A percentile compares a stretch with the other conserved stretches of the same genome.
These are phyloP conservation scores for Zoanthus solanderi DNA, from an alignment of 92 coral and sea anemone genomes.

Conservation along the genomic window DNA sequence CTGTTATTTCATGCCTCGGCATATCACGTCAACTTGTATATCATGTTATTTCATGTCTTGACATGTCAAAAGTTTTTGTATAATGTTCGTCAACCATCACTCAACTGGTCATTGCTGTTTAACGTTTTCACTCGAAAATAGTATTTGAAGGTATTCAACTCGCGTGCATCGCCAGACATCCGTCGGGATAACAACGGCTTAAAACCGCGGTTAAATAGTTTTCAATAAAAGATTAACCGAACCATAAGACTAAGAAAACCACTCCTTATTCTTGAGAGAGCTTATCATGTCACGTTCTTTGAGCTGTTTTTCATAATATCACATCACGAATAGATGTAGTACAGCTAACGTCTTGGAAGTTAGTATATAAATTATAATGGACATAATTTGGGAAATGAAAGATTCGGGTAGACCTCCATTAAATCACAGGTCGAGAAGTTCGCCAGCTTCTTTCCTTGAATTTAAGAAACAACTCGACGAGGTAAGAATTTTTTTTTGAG, in stretches of 20 bases:
- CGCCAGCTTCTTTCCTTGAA: conserved; percentile 20
- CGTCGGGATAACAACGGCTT: not conserved
- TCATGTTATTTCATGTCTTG: too few species aligned
- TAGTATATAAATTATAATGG: not conserved
- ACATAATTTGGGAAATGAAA: conserved; percentile 40
- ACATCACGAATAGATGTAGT: not conserved
- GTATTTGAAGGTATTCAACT: too few species aligned
- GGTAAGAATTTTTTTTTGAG: not conserved
- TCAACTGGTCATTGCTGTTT: too few species aligned
- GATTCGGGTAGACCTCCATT: not conserved
- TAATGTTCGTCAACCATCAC: too few species aligned
- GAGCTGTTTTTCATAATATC: not conserved
- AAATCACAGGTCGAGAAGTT: conserved; percentile 24
- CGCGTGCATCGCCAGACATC: too few species aligned
- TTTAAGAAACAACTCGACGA: not conserved
- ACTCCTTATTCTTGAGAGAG: not conserved
- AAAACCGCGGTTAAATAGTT: not conserved
- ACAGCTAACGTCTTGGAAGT: not conserved
- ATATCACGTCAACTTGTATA: too few species aligned
- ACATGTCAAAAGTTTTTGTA: too few species aligned
- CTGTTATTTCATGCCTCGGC: too few species aligned
- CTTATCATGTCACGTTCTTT: not conserved
- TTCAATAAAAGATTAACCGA: not conserved
- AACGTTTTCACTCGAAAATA: too few species aligned
- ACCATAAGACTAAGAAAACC: not conserved